Percentiles rank a stretch among this genome's conserved stretches.
These are phyloP conservation scores for Antheraea mylitta DNA, from an alignment of 1,140 invertebrate genomes.

Conservation along the genomic window DNA sequence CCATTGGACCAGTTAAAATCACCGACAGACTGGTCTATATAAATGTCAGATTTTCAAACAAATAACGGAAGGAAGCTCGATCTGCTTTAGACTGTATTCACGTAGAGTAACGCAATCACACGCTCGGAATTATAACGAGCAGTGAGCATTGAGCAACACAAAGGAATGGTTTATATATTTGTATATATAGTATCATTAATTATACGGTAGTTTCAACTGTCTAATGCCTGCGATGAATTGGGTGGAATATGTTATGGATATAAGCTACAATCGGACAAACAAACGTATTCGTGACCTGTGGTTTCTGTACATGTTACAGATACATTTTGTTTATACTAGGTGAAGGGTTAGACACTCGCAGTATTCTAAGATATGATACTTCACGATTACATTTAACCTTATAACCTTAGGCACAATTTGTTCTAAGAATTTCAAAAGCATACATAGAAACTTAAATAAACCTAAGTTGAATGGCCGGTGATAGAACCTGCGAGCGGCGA, in stretches of 20 bases:
- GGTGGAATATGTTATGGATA: background rate
- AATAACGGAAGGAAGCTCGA: slow-evolving; percentile 40
- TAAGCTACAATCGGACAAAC: too few species aligned
- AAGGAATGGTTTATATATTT: background rate
- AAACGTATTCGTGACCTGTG: too few species aligned
- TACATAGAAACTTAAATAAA: too few species aligned
- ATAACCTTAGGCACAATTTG: too few species aligned
- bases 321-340: too few species aligned
- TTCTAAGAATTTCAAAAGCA: too few species aligned
- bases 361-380: too few species aligned
- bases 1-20: slow-evolving; percentile 20
- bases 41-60: slow-evolving; percentile 1
- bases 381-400: too few species aligned
- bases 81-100: slow-evolving; percentile 27
- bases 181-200: background rate
- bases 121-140: slow-evolving; percentile 23
- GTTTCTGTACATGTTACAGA: too few species aligned
- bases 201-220: background rate
- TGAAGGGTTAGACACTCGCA: too few species aligned
- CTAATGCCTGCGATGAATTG: background rate
- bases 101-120: slow-evolving; percentile 20
- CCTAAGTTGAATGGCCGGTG: too few species aligned
- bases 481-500: too few species aligned
- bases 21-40: background rate
- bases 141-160: slow-evolving; percentile 10